Evolutionary conservation across 2,797 vertebrate species (phyloP).

Genomic region (Todus mexicanus): DNA sequence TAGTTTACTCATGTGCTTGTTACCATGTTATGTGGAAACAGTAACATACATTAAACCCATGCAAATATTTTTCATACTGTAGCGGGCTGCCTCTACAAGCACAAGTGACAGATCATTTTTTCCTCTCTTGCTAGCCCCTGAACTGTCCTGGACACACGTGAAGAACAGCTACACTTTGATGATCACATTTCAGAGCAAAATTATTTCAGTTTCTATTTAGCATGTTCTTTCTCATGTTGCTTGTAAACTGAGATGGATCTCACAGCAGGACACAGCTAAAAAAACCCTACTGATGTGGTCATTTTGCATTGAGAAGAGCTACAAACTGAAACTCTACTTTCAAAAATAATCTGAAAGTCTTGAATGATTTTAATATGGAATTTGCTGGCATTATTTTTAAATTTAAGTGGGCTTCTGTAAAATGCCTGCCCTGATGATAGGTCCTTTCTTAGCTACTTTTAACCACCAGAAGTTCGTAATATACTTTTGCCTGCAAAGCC

Average conservation of each 20-base stretch:
- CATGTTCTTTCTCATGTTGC: neutral
- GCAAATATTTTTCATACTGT: neutral
- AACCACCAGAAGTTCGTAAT: neutral
- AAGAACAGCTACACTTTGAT: neutral
- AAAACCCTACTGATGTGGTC: conserved; percentile 19
- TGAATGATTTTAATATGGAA: neutral
- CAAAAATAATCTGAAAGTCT: neutral
- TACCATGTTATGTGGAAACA: neutral
- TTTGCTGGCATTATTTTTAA: neutral
- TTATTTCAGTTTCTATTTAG: neutral
- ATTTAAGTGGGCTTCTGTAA: neutral
- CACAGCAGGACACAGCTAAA: conserved; percentile 47
- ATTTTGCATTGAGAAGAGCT: neutral
- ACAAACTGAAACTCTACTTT: neutral
- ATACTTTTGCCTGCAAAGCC: neutral
- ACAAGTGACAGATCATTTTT: neutral
- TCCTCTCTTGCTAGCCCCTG: neutral
- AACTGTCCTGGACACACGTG: neutral
- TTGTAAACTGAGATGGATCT: conserved; percentile 39
- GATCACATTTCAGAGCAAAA: neutral
- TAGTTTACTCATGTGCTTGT: neutral
- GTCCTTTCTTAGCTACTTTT: neutral
- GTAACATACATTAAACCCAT: neutral
- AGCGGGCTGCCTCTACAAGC: neutral
- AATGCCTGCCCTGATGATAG: neutral